phyloP scores from a whole-genome alignment of 1,140 invertebrate genomes.

The Papilio aristodemus region DNA sequence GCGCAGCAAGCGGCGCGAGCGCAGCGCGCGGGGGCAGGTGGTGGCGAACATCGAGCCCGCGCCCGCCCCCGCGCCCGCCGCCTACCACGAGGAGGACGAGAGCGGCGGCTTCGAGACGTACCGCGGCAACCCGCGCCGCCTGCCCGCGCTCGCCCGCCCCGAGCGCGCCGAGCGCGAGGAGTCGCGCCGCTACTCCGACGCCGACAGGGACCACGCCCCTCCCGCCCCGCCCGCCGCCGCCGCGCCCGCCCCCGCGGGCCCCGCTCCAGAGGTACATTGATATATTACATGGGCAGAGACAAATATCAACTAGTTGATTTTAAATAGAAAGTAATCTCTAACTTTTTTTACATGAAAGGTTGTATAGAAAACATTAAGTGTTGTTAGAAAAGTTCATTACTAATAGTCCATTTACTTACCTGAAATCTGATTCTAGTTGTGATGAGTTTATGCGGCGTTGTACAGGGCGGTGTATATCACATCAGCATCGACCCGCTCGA shows the following conservation, averaged over 20 bases:
- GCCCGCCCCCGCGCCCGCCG: conserved; percentile 60
- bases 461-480: conserved; percentile 66
- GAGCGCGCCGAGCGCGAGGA: conserved; percentile 44
- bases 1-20: conserved; percentile 60
- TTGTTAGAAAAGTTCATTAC: too few species aligned
- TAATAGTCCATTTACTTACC: too few species aligned
- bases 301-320: too few species aligned
- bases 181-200: conserved; percentile 75
- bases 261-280: too few species aligned
- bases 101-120: conserved; percentile 77
- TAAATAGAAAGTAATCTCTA: too few species aligned
- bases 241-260: too few species aligned
- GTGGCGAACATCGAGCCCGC: conserved; percentile 83
- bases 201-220: conserved; percentile 45
- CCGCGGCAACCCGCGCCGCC: conserved; percentile 64
- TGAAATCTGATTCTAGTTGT: conserved; percentile 27
- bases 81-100: conserved; percentile 76
- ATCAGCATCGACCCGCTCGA: conserved; percentile 74
- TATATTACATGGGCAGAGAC: too few species aligned
- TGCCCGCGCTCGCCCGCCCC: conserved; percentile 52
- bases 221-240: conserved; percentile 34
- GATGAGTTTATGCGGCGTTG: too few species aligned
- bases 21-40: conserved; percentile 72
- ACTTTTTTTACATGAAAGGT: too few species aligned
- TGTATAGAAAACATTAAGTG: too few species aligned